Evolutionary conservation across 2,888 invertebrate genomes (phyloP).

Genomic region (Megaustenia siamemsis): DNA sequence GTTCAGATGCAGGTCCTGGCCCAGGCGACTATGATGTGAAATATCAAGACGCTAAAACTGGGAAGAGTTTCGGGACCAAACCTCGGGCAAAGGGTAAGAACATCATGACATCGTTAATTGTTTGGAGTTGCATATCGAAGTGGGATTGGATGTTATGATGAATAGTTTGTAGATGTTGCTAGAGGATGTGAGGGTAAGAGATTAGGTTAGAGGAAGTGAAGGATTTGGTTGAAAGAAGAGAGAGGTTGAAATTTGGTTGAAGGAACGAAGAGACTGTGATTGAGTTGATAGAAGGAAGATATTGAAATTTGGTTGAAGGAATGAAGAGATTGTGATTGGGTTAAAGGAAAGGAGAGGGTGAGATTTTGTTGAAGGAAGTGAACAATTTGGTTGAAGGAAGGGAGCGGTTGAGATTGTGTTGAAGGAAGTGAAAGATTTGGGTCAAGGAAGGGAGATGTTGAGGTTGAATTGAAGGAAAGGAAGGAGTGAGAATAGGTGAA

Average conservation of each 20-base stretch:
- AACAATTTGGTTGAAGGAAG: neutral
- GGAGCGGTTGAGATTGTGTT: neutral
- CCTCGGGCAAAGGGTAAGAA: neutral
- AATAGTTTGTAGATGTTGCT: too few relatives aligned
- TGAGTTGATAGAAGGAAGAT: neutral
- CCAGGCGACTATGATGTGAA: neutral
- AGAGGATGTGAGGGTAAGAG: too few relatives aligned
- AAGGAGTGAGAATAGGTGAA: too few relatives aligned
- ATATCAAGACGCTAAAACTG: neutral
- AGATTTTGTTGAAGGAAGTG: neutral
- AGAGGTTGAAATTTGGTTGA: neutral
- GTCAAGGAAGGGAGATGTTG: too few relatives aligned
- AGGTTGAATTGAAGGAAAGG: too few relatives aligned
- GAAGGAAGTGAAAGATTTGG: neutral
- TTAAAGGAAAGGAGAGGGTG: neutral
- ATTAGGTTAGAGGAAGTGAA: neutral
- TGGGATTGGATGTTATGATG: too few relatives aligned
- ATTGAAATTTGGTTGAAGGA: too few relatives aligned
- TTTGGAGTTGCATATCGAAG: too few relatives aligned
- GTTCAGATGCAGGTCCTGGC: neutral
- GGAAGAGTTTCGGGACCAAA: neutral
- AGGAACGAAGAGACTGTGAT: neutral
- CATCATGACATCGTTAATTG: too few relatives aligned
- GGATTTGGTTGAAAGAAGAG: neutral
- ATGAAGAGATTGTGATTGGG: too few relatives aligned